Base-by-base conservation (phyloP, 2,888 invertebrate genomes). In the Thelaira solivaga region DNA sequence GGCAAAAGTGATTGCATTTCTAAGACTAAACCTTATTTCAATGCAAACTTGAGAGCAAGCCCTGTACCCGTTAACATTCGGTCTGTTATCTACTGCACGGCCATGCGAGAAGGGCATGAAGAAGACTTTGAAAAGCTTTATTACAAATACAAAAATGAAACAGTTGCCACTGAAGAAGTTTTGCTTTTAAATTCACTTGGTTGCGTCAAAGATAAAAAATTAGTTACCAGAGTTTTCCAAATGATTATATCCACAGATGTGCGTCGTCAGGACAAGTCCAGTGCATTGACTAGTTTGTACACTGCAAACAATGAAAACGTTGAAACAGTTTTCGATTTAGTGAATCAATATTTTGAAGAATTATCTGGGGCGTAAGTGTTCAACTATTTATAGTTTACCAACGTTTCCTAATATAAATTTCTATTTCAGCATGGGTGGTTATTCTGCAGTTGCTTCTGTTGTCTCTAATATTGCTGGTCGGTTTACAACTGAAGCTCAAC, bases 1-100 rank as follows among this genome's bases (percentile, higher is more conserved):
- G 92, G 91, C 1, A 90, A 92, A 41, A 80, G 86, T 1, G 91
- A 91, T 2, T 95, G 95, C 82, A 85, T 91, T 4, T 80, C 83
- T 0, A 89, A 91, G 22, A 88, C 91, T 0, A 84, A 86, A 11
- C 68, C 79, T 20, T 83, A 89, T 31, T 92, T 91, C 81, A 81
- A 80, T 1, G 74, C 83, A 11, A 83, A 81, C 1, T 47, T 82
- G 13, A 39, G 76, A 3, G 53, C 51, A 10, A 76, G 76, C 91
- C 72, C 76, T 6, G 85, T 92, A 26, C 90, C 92, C 20, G 91
- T 91, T 6, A 94, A 96, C 84, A 90, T 93, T 57, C 92, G 94
- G 61, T 88, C 90, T 22, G 91, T 92, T 59, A 94, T 96, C 0
- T 96, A 95, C 88, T 96, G 96, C 85, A 92, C 92, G 18, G 94